phyloP scores from a whole-genome alignment of 2,888 invertebrate species.

The Augochlorella aurata region DNA sequence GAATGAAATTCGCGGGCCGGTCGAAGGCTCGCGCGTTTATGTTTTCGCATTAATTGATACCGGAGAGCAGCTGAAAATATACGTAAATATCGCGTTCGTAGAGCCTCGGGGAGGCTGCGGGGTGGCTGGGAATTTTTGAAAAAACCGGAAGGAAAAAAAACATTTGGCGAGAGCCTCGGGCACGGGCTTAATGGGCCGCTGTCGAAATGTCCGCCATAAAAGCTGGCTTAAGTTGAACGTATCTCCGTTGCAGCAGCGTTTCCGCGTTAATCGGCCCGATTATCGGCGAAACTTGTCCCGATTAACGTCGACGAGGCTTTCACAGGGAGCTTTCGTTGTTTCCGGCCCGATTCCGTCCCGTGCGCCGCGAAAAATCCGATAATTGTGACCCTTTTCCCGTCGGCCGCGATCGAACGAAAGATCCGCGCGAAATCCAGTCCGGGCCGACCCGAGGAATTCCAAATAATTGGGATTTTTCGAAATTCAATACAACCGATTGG shows the following conservation, averaged over 20 bases:
- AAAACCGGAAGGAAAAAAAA: not conserved
- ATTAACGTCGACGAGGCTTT: not conserved
- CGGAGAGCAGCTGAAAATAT: not conserved
- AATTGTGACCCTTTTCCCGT: not conserved
- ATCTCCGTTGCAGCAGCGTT: constrained; percentile 1
- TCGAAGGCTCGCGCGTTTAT: not conserved
- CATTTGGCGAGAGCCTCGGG: not conserved
- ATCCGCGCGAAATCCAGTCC: not conserved
- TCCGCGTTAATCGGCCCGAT: constrained; percentile 27
- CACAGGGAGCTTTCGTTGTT: not conserved
- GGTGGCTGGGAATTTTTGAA: not conserved
- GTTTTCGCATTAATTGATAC: constrained; percentile 1
- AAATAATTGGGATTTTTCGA: constrained; percentile 1
- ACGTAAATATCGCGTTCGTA: not conserved
- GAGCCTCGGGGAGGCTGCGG: too few relatives aligned
- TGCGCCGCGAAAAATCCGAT: not conserved
- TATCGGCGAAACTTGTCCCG: not conserved
- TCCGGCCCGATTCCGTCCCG: not conserved
- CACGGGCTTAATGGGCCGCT: not conserved
- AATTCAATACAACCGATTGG: not conserved
- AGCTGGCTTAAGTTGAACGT: constrained; percentile 18
- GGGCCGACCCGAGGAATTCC: not conserved
- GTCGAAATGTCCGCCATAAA: not conserved
- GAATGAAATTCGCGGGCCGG: not conserved
- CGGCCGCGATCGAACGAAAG: not conserved